phyloP scores from a whole-genome alignment of 2,888 invertebrate species.

The Aphrophora alni region DNA sequence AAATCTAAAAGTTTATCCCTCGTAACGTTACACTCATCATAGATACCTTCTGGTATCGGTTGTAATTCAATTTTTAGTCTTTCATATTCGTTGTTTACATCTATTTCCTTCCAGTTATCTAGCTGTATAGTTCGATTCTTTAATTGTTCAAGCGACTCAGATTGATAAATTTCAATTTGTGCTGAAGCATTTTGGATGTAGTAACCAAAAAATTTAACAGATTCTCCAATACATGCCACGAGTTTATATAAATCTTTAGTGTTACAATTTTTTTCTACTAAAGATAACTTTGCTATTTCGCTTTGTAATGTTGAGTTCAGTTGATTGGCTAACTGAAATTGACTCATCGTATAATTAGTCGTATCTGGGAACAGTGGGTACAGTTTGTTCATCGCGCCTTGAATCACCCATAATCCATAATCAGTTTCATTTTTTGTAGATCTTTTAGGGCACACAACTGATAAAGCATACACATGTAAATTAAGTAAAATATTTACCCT shows the following conservation, averaged over 20 bases:
- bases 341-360: not conserved
- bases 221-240: too few relatives aligned
- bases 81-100: too few relatives aligned
- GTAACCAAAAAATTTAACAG: too few relatives aligned
- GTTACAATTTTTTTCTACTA: not conserved
- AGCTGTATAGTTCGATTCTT: too few relatives aligned
- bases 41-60: too few relatives aligned
- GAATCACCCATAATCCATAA: not conserved
- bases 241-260: not conserved
- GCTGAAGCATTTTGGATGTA: too few relatives aligned
- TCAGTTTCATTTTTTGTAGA: not conserved
- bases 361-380: not conserved
- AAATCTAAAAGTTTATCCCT: too few relatives aligned
- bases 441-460: not conserved
- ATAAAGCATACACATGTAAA: not conserved
- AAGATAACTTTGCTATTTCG: not conserved
- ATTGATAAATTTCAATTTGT: too few relatives aligned
- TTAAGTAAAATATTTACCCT: not conserved
- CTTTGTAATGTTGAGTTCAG: not conserved
- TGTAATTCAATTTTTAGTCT: too few relatives aligned
- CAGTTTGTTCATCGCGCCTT: not conserved
- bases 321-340: not conserved
- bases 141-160: too few relatives aligned
- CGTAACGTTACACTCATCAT: too few relatives aligned
- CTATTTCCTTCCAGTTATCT: too few relatives aligned